Conservation (phyloP, 1,140 invertebrate species). For the Dryas iulia region DNA sequence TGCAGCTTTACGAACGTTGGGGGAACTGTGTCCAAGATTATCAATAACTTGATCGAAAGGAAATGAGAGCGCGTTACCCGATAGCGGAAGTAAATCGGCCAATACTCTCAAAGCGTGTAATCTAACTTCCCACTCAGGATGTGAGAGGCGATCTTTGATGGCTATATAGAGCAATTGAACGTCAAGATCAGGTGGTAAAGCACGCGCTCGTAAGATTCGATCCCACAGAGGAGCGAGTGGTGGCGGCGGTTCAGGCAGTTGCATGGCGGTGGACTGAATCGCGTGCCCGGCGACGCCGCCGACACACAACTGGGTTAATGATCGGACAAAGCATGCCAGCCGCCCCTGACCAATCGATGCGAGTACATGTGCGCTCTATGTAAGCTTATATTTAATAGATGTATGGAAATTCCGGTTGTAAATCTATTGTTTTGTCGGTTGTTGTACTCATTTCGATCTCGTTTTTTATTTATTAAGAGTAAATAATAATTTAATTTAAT, state of each 20-base stretch:
- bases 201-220: conserved; percentile 83
- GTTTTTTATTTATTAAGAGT: too few species aligned
- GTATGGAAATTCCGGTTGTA: conserved; percentile 6
- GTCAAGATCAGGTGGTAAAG: conserved; percentile 83
- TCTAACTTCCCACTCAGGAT: conserved; percentile 90
- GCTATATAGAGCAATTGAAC: conserved; percentile 84
- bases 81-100: conserved; percentile 86
- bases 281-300: conserved; percentile 65
- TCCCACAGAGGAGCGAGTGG: conserved; percentile 88
- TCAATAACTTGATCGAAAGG: conserved; percentile 85
- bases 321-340: conserved; percentile 64
- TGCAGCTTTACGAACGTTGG: conserved; percentile 88
- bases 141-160: conserved; percentile 85
- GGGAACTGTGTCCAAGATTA: conserved; percentile 88
- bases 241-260: conserved; percentile 71
- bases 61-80: conserved; percentile 83
- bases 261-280: conserved; percentile 62
- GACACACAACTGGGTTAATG: conserved; percentile 77
- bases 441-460: neutral
- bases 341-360: conserved; percentile 74
- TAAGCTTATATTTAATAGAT: conserved; percentile 21
- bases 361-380: conserved; percentile 16
- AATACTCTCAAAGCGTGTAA: conserved; percentile 89
- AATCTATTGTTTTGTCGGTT: neutral
- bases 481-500: too few species aligned